Conservation (phyloP, 92 coral and sea anemone species). For the Porites rus region DNA sequence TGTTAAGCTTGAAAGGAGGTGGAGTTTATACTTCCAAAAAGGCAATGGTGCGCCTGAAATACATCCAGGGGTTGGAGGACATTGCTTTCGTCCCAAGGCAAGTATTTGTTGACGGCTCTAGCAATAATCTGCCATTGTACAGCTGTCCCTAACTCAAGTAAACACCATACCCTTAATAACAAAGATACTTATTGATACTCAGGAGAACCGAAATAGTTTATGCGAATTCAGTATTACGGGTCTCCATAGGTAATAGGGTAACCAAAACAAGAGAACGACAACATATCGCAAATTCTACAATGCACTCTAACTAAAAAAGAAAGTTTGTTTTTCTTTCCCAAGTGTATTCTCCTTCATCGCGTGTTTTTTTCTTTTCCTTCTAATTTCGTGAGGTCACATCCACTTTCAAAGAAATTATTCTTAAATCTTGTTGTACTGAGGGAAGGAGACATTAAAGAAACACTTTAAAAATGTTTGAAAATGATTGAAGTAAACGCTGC, state of each 20-base stretch:
- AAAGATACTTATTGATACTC: background rate
- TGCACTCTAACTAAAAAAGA: constrained; percentile 19
- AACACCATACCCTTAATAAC: constrained; percentile 22
- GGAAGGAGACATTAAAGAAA: background rate
- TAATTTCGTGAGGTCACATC: background rate
- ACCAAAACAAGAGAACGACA: background rate
- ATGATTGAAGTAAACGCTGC: constrained; percentile 4
- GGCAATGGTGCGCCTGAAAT: constrained; percentile 24
- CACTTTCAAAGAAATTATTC: constrained; percentile 10
- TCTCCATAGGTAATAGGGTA: constrained; percentile 11
- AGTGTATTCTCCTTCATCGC: too few species aligned
- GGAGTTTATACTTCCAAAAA: constrained; percentile 33
- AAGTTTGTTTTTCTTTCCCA: background rate
- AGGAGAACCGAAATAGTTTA: constrained; percentile 20
- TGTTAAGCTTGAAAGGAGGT: constrained; percentile 15
- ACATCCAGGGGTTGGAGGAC: constrained; percentile 30
- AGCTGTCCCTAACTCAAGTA: constrained; percentile 11
- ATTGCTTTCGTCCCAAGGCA: constrained; percentile 38
- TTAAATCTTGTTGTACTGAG: constrained; percentile 1
- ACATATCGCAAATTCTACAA: background rate
- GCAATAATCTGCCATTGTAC: constrained; percentile 11
- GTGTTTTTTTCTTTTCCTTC: background rate
- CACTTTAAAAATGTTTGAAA: background rate
- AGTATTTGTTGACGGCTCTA: constrained; percentile 33
- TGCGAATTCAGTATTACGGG: constrained; percentile 22